These are phyloP conservation scores for human (Homo sapiens) DNA, from an alignment of 2,113 vertebrate genomes.

Conservation along the genomic window DNA sequence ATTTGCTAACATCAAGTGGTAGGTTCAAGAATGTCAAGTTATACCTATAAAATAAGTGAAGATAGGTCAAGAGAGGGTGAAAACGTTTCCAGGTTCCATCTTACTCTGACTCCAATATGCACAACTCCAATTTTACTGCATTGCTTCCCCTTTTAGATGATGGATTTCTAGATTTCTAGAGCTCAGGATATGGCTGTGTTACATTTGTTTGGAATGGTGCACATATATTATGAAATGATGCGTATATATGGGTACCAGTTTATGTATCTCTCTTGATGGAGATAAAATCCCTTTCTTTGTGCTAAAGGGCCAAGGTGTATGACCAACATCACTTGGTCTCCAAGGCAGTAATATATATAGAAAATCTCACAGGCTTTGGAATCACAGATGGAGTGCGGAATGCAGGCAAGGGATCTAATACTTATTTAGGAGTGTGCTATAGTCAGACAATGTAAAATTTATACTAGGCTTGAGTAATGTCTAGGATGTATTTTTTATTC, in stretches of 20 bases:
- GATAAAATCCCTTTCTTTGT: conserved; percentile 3
- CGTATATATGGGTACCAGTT: neutral
- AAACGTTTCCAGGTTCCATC: neutral
- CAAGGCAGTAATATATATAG: neutral
- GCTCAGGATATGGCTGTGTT: neutral
- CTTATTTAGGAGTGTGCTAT: conserved; percentile 12
- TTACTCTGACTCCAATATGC: neutral
- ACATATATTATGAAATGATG: neutral
- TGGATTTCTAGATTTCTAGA: neutral
- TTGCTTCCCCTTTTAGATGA: neutral
- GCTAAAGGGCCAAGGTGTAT: neutral
- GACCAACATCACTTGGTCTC: neutral
- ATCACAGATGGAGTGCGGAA: neutral
- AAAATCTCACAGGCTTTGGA: neutral
- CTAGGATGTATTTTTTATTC: neutral
- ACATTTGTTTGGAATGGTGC: neutral
- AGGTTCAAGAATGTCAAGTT: neutral
- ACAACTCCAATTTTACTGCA: neutral
- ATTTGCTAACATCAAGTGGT: conserved; percentile 63
- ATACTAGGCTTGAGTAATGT: neutral
- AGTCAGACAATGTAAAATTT: neutral
- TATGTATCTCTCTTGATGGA: neutral
- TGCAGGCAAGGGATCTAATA: neutral
- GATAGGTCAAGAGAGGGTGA: neutral
- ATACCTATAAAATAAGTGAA: neutral